Evolutionary conservation across 1,140 invertebrate genomes (phyloP).

Genomic region (Galleria mellonella): DNA sequence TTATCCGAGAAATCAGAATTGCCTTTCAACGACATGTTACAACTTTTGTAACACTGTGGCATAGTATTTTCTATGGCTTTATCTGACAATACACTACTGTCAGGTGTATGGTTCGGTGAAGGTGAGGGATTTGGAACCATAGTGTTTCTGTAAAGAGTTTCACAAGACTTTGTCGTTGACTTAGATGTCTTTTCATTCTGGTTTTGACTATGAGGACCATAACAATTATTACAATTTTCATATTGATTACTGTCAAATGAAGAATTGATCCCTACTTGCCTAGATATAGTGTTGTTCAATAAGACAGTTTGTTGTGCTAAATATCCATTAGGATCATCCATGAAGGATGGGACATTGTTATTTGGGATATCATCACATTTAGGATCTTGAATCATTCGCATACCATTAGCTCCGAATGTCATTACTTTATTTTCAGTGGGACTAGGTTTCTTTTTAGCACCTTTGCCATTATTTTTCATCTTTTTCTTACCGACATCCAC

Average conservation of each 20-base stretch:
- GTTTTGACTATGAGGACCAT: conserved; percentile 14
- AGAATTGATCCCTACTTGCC: conserved; percentile 77
- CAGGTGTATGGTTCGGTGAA: conserved; percentile 68
- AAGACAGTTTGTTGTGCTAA: conserved; percentile 89
- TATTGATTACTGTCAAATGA: conserved; percentile 44
- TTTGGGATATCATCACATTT: conserved; percentile 48
- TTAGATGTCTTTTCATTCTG: conserved; percentile 36
- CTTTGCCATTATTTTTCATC: conserved; percentile 73
- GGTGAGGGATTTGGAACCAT: conserved; percentile 50
- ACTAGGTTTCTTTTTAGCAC: conserved; percentile 75
- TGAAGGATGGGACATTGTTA: conserved; percentile 76
- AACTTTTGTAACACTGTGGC: conserved; percentile 53
- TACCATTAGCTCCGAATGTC: conserved; percentile 43
- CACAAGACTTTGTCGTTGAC: conserved; percentile 26
- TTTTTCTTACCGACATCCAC: conserved; percentile 80
- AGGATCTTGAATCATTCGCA: conserved; percentile 42
- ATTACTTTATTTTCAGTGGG: conserved; percentile 53
- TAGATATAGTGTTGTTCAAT: conserved; percentile 87
- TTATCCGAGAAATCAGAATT: conserved; percentile 40
- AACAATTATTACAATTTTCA: conserved; percentile 33
- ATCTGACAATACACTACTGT: conserved; percentile 74
- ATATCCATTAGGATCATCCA: conserved; percentile 93
- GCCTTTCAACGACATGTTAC: conserved; percentile 54
- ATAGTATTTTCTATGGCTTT: conserved; percentile 36
- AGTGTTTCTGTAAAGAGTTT: conserved; percentile 46